Evolutionary conservation across 2,888 invertebrate species (phyloP).

Genomic region (Spatulosminthurus flaviceps): DNA sequence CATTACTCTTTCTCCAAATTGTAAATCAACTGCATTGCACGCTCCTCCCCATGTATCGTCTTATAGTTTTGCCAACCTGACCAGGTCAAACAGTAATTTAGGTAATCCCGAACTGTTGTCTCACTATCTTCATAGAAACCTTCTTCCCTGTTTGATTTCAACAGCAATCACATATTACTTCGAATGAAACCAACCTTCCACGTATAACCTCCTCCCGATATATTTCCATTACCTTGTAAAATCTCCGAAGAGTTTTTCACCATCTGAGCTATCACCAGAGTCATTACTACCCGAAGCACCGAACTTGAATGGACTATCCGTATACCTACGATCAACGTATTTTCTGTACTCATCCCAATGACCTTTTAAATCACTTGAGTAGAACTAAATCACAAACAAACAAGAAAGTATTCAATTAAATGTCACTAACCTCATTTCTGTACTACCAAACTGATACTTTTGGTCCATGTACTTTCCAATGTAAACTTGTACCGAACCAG

Average conservation of each 20-base stretch:
- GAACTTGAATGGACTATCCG: constrained; percentile 39
- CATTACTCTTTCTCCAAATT: constrained; percentile 64
- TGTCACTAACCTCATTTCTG: constrained; percentile 5
- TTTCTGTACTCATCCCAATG: constrained; percentile 59
- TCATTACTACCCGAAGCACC: not conserved
- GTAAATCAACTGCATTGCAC: constrained; percentile 62
- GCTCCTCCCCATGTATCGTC: constrained; percentile 64
- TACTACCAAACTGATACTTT: constrained; percentile 24
- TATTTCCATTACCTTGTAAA: constrained; percentile 54
- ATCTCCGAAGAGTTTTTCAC: constrained; percentile 39
- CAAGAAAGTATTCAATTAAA: not conserved
- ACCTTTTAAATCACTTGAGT: constrained; percentile 52
- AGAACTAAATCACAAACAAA: constrained; percentile 49
- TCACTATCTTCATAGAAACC: constrained; percentile 62
- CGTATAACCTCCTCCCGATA: not conserved
- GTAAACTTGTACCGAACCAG: constrained; percentile 63
- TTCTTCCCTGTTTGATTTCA: too few relatives aligned
- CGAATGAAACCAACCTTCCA: not conserved
- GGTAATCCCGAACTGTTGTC: constrained; percentile 64
- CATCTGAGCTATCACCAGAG: not conserved
- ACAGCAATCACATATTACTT: not conserved
- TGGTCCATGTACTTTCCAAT: constrained; percentile 62
- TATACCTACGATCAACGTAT: constrained; percentile 60
- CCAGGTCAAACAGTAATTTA: constrained; percentile 65
- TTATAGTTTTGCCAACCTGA: constrained; percentile 65